These are phyloP conservation scores for Kryptolebias ocellatus DNA, from an alignment of 2,797 vertebrate species.

Conservation along the genomic window DNA sequence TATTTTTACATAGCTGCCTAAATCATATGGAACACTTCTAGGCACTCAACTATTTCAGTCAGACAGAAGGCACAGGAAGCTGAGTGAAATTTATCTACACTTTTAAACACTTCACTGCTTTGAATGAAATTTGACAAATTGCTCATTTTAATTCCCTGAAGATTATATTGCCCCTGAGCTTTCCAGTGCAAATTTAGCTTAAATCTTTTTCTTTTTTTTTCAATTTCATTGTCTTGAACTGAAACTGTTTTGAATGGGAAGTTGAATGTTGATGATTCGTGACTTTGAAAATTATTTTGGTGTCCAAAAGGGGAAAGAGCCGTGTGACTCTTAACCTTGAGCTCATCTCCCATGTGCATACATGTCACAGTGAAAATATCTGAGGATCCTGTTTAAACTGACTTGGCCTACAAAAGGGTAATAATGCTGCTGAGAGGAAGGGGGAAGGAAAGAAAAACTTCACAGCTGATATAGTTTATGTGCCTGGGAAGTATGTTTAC, in stretches of 20 bases:
- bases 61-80: constrained; percentile 47
- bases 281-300: constrained; percentile 66
- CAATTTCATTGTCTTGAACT: constrained; percentile 39
- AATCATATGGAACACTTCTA: constrained; percentile 64
- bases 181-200: constrained; percentile 50
- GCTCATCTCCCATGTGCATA: constrained; percentile 68
- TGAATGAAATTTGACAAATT: constrained; percentile 77
- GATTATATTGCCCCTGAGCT: constrained; percentile 56
- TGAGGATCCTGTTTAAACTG: constrained; percentile 66
- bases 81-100: constrained; percentile 58
- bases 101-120: constrained; percentile 54
- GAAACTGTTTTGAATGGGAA: constrained; percentile 54
- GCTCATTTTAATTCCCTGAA: constrained; percentile 65
- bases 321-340: constrained; percentile 59
- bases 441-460: constrained; percentile 14
- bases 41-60: constrained; percentile 54
- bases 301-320: constrained; percentile 65
- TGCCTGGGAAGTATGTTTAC: constrained; percentile 21
- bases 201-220: constrained; percentile 55
- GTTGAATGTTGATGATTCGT: constrained; percentile 63
- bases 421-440: constrained; percentile 27
- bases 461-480: constrained; percentile 37
- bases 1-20: constrained; percentile 81
- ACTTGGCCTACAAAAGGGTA: constrained; percentile 60
- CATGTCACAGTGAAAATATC: constrained; percentile 70